A percentile compares a stretch with the other conserved stretches of the same genome.
Evolutionary conservation across 2,113 vertebrate genomes (phyloP).

Genomic region (Cyprinodon variegatus): DNA sequence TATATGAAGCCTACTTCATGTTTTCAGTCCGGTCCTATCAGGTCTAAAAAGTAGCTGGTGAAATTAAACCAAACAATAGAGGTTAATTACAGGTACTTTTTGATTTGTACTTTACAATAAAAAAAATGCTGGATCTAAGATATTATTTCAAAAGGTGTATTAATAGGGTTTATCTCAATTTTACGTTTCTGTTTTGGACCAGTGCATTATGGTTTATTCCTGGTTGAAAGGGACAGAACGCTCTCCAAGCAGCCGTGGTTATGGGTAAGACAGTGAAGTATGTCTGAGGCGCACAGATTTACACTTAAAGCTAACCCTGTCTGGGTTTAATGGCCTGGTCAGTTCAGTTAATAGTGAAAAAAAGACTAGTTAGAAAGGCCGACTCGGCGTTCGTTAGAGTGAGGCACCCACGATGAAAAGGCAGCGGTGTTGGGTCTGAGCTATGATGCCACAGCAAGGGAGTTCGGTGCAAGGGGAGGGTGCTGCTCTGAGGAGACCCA

Average conservation of each 20-base stretch:
- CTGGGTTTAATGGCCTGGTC: constrained; percentile 56
- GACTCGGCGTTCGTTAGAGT: constrained; percentile 66
- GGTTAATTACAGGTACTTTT: not conserved
- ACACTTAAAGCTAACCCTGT: constrained; percentile 47
- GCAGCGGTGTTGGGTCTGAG: constrained; percentile 57
- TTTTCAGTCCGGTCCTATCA: too few relatives aligned
- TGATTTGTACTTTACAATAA: not conserved
- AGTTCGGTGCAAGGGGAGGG: constrained; percentile 27
- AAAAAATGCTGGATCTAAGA: too few relatives aligned
- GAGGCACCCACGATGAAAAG: constrained; percentile 71
- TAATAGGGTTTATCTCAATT: too few relatives aligned
- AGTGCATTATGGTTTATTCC: constrained; percentile 40
- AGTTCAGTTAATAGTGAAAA: constrained; percentile 31
- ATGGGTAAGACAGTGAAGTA: constrained; percentile 62
- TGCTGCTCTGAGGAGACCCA: constrained; percentile 65
- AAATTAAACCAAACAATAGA: not conserved
- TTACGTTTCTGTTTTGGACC: constrained; percentile 37
- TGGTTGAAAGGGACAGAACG: constrained; percentile 58
- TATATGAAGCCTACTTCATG: too few relatives aligned
- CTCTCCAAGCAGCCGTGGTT: constrained; percentile 76
- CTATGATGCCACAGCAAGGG: constrained; percentile 62
- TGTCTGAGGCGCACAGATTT: constrained; percentile 23
- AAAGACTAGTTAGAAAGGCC: constrained; percentile 16
- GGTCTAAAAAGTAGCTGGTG: not conserved
- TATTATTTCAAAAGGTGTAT: too few relatives aligned